Conservation (phyloP, 2,113 vertebrate species). For the Machaerirhynchus nigripectus region DNA sequence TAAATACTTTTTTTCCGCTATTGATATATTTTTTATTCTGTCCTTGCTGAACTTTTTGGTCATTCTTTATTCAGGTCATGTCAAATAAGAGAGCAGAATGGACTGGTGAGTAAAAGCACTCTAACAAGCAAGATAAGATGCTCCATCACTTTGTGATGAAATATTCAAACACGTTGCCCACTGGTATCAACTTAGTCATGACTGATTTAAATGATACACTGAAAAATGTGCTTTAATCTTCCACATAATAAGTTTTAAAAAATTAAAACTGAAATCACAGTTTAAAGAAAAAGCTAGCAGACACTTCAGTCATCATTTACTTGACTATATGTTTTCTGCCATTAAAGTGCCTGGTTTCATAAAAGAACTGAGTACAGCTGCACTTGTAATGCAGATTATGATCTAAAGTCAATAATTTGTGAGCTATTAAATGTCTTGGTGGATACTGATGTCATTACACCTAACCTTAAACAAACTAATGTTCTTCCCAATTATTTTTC, state of each 20-base stretch:
- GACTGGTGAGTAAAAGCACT: constrained; percentile 14
- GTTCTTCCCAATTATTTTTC: neutral
- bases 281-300: constrained; percentile 32
- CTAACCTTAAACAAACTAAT: neutral
- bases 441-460: neutral
- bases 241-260: constrained; percentile 59
- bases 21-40: neutral
- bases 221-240: constrained; percentile 63
- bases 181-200: constrained; percentile 51
- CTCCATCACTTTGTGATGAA: constrained; percentile 56
- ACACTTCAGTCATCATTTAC: constrained; percentile 7
- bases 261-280: constrained; percentile 62
- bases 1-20: neutral
- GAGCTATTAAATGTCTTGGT: neutral
- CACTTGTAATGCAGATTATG: neutral
- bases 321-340: neutral
- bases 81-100: constrained; percentile 6
- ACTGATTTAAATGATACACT: constrained; percentile 68
- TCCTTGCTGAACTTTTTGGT: constrained; percentile 21
- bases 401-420: neutral
- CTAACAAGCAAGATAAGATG: constrained; percentile 48
- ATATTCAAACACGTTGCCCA: constrained; percentile 64
- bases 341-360: neutral
- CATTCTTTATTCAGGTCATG: constrained; percentile 58
- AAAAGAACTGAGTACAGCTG: neutral